phyloP scores from a whole-genome alignment of 2,888 invertebrate genomes.

The Polydrusus pterygomalis region DNA sequence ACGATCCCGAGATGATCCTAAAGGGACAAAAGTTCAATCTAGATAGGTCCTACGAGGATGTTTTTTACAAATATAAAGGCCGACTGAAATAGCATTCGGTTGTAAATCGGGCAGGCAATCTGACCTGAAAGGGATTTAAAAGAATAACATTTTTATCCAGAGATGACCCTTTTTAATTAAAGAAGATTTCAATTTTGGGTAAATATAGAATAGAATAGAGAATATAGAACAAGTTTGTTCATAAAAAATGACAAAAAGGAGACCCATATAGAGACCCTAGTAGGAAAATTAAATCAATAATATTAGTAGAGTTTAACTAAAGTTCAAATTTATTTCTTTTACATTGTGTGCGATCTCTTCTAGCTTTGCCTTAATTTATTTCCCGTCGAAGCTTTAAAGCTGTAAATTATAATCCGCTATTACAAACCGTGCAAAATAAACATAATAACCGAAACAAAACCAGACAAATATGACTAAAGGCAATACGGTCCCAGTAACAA shows the following conservation, averaged over 20 bases:
- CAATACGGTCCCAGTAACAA: no score
- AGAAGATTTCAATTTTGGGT: slow-evolving; percentile 4
- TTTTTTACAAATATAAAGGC: slow-evolving; percentile 19
- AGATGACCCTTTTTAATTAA: not conserved
- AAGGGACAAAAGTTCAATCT: slow-evolving; percentile 25
- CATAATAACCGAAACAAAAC: no score
- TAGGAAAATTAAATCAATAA: no score
- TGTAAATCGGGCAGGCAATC: slow-evolving; percentile 15
- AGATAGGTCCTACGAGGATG: slow-evolving; percentile 18
- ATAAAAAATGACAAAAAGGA: no score
- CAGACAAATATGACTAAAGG: no score
- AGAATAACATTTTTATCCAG: slow-evolving; percentile 4
- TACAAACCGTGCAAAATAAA: no score
- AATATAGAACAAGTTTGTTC: not conserved
- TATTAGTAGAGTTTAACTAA: not conserved
- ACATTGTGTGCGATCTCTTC: no score
- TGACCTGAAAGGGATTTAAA: slow-evolving; percentile 7
- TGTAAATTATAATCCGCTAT: no score
- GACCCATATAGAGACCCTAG: no score
- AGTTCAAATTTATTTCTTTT: no score
- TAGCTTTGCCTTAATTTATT: no score
- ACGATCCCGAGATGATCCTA: slow-evolving; percentile 23
- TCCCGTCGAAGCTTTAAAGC: no score
- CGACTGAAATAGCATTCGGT: not conserved
- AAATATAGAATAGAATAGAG: not conserved